Base-by-base conservation (phyloP, 1,140 invertebrate genomes). In the Achatina immaculata region DNA sequence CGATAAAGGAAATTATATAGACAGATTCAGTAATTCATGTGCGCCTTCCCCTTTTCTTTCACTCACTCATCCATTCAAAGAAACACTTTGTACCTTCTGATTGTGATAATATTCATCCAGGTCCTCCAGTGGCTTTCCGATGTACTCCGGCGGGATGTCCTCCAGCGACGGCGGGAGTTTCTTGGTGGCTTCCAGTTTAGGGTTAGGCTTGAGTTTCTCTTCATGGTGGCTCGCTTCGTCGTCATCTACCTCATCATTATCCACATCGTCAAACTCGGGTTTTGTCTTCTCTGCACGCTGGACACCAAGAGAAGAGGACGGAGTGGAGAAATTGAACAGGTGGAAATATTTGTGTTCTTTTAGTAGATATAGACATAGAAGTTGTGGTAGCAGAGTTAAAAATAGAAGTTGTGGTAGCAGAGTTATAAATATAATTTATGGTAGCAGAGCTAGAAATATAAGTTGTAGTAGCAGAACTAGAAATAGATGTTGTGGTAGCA, bases 41-140 rank as follows among this genome's bases (percentile, higher is more conserved):
- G n/a, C n/a, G n/a, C n/a, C n/a, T 34, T 78, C 51, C 40, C 38
- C 68, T 0, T 69, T 58, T 4, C 62, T 36, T 55, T 80, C 78
- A 3, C 78, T 51, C 69, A 43, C 68, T 72, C n/a, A 19, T 11
- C 11, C 16, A 36, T 40, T 19, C 11, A 16, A n/a, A n/a, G n/a
- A n/a, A n/a, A n/a, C n/a, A n/a, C n/a, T n/a, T n/a, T n/a, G 72
- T 72, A 90, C 90, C 86, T 89, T 87, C 82, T 91, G 86, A 77
- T 90, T 87, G 72, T 88, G 84, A 82, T 91, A 91, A 81, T 85
- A 91, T 69, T 89, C 88, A 81, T 91, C 91, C 48, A 91, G 82
- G 75, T 91, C 91, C 78, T 90, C 90, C 42, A 91, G 80, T 0
- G 91, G 90, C 71, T 84, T 83, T n/a, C 89, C 90, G 6, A 85